Percentiles rank a stretch among this genome's conserved stretches.
phyloP scores from a whole-genome alignment of 2,797 vertebrate genomes.

The Muscicapa comitata region DNA sequence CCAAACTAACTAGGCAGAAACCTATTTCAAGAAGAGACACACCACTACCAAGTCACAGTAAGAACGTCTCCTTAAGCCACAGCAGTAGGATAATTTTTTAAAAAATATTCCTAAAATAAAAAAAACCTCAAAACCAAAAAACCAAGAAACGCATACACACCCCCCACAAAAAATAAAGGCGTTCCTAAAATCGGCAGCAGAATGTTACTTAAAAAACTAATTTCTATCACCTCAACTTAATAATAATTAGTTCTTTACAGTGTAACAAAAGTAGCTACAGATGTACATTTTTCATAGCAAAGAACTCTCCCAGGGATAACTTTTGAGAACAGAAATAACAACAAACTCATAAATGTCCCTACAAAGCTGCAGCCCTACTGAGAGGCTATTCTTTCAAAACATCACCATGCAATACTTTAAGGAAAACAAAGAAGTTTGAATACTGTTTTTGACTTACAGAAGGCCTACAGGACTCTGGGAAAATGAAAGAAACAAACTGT shows the following conservation, averaged over 20 bases:
- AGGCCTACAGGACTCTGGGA: background rate
- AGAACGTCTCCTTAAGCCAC: background rate
- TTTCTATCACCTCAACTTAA: background rate
- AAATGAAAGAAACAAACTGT: background rate
- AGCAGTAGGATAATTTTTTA: background rate
- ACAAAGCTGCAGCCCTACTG: background rate
- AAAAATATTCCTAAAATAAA: background rate
- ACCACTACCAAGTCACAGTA: background rate
- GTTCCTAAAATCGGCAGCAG: background rate
- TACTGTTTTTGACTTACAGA: background rate
- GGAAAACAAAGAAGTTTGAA: background rate
- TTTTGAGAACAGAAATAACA: background rate
- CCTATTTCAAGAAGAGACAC: background rate
- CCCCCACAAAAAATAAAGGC: rapidly evolving
- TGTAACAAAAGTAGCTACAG: background rate
- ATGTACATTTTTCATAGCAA: background rate
- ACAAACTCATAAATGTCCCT: background rate
- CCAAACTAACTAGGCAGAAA: background rate
- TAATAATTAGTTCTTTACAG: background rate
- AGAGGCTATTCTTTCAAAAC: background rate
- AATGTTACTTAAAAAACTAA: background rate
- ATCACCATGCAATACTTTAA: background rate
- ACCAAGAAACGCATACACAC: rapidly evolving
- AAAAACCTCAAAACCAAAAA: background rate
- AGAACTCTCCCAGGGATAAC: background rate